Percentiles rank a stretch among this genome's conserved stretches.
Conservation (phyloP, 2,113 vertebrate genomes). For the Chelonoidis abingdonii region DNA sequence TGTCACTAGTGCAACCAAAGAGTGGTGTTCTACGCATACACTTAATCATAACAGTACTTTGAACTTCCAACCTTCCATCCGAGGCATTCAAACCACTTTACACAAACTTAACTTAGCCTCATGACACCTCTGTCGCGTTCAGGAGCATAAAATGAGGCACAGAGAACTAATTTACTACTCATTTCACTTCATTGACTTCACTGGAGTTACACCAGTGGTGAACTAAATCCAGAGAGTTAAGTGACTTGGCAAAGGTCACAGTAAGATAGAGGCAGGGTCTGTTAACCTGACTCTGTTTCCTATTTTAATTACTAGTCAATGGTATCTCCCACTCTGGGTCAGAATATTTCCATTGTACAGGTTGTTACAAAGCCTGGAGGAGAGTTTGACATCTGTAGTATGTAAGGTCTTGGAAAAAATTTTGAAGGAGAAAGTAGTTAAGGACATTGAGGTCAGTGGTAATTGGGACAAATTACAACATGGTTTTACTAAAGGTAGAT, state of each 20-base stretch:
- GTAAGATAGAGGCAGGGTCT: neutral
- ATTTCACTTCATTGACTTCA: neutral
- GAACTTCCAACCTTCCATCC: neutral
- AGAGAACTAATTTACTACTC: neutral
- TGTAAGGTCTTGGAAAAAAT: no score
- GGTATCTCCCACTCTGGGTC: neutral
- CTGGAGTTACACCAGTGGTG: neutral
- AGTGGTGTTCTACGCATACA: neutral
- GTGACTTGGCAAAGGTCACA: neutral
- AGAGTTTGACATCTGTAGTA: no score
- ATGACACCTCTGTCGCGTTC: fast-evolving
- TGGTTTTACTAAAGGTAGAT: no score
- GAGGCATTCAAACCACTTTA: neutral
- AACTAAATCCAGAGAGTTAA: neutral
- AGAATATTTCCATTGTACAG: neutral
- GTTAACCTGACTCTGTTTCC: neutral
- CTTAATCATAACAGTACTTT: neutral
- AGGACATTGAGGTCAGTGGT: no score
- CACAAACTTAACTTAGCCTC: neutral
- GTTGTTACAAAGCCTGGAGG: neutral
- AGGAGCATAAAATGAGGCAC: neutral
- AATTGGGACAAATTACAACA: no score
- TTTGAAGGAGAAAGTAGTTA: no score
- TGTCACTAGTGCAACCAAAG: neutral
- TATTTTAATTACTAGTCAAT: neutral